These are phyloP conservation scores for Empis livida DNA, from an alignment of 2,888 invertebrate genomes.

Conservation along the genomic window DNA sequence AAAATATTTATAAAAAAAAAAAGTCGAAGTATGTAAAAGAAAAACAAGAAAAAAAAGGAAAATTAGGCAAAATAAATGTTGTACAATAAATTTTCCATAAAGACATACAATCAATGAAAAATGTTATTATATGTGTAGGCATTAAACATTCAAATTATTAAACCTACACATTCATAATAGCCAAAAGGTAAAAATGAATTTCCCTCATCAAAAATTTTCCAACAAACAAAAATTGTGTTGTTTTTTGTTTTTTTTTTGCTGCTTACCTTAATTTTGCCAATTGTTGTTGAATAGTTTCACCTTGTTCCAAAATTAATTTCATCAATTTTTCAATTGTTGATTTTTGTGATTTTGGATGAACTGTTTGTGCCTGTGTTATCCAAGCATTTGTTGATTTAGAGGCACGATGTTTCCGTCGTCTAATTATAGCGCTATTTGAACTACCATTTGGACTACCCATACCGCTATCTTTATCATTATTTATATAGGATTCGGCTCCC, in stretches of 20 bases:
- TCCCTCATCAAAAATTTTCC: too few species aligned
- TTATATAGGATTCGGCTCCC: background rate
- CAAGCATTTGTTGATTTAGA: constrained; percentile 18
- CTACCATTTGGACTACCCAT: constrained; percentile 34
- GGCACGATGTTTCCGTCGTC: constrained; percentile 23
- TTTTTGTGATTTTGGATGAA: constrained; percentile 28
- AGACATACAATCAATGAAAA: too few species aligned
- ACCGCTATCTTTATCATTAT: constrained; percentile 31
- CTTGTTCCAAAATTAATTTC: constrained; percentile 45
- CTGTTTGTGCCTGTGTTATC: constrained; percentile 25
- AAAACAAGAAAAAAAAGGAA: background rate
- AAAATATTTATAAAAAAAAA: constrained; percentile 9
- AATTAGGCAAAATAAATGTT: constrained; percentile 8
- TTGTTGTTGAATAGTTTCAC: constrained; percentile 42
- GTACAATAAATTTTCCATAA: constrained; percentile 4
- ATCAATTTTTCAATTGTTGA: constrained; percentile 39
- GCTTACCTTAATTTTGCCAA: constrained; percentile 31
- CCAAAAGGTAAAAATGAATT: too few species aligned
- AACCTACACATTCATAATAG: too few species aligned
- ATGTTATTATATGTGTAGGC: too few species aligned
- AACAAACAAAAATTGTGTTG: too few species aligned
- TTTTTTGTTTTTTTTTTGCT: background rate
- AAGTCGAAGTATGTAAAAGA: constrained; percentile 6
- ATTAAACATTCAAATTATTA: too few species aligned
- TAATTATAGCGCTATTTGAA: constrained; percentile 29